Percentiles rank a stretch among this genome's conserved stretches.
These are phyloP conservation scores for Formica exsecta DNA, from an alignment of 1,140 invertebrate species.

Conservation along the genomic window DNA sequence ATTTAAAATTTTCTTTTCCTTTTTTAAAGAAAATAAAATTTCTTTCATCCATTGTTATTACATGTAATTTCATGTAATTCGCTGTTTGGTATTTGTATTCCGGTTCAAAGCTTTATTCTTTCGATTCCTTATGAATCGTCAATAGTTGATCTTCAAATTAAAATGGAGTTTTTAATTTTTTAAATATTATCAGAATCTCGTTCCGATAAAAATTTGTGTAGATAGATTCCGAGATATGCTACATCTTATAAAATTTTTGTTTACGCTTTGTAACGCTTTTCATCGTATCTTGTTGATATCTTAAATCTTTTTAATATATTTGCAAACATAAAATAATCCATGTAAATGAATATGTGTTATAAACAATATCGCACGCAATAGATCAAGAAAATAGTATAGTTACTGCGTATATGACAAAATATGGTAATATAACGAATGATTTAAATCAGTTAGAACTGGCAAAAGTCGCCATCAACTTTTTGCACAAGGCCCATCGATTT, in stretches of 20 bases:
- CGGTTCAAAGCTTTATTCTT: constrained; percentile 10
- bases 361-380: constrained; percentile 3
- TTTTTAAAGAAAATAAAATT: background rate
- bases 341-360: background rate
- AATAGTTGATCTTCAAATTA: constrained; percentile 22
- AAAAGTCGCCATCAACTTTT: constrained; percentile 27
- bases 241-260: background rate
- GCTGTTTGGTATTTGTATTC: background rate
- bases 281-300: background rate
- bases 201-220: background rate
- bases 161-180: constrained; percentile 4
- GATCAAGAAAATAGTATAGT: background rate
- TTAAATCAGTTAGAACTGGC: background rate
- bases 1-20: background rate
- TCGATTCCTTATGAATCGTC: background rate
- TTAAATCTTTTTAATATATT: background rate
- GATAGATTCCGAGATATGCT: background rate
- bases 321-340: background rate
- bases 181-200: background rate
- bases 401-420: background rate
- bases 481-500: constrained; percentile 17
- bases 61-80: constrained; percentile 1
- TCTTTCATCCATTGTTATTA: background rate
- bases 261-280: background rate
- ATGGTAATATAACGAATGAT: background rate